Base-by-base conservation (phyloP, 2,797 vertebrate species). In the Macropodus opercularis region DNA sequence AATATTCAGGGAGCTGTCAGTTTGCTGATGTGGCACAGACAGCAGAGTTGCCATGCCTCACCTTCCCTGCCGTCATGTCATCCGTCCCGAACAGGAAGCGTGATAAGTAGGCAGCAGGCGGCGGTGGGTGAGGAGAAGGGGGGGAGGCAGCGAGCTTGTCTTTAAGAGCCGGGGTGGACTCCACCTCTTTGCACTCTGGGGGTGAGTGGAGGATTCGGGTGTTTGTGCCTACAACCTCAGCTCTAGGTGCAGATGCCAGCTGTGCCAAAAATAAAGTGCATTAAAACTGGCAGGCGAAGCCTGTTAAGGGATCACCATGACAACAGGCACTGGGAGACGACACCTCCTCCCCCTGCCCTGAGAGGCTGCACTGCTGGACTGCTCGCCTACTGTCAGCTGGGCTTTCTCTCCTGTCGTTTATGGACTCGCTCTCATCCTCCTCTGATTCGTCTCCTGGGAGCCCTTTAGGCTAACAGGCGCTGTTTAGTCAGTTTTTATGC, bases 261-360 rank as follows among this genome's bases (percentile, higher is more conserved):
- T 3, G 29, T 42, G 69, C 82, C 83, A 71, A 79, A 85, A 85
- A 88, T 71, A 85, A 90, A 89, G 87, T 12, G 71, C 57, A 81
- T 84, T 88, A 81, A 79, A 85, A 89, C 84, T 86, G 79, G 54
- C 69, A 63, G 75, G 50, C 63, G 71, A 77, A 87, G 80, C 67
- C 73, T 75, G 79, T 88, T 88, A 86, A 83, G 77, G 70, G 86
- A 91, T 87, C 47, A 75, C 59, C 75, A 87, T 88, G 85, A 90
- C 89, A 88, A 89, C 87, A 79, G 70, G 77, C 77, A 55, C 21
- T 29, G 44, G 69, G 63, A 80, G 77, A 69, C 40, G 40, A 73
- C 80, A 72, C 68, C 75, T 67, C 61, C 57, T 21, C 34, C 54
- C 51, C 32, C 31, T 44, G 19, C 48, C 62, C 48, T 43, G 26